A percentile compares a stretch with the other conserved stretches of the same genome.
phyloP scores from a whole-genome alignment of 2,888 invertebrate species.

The Chrysina gloriosa region DNA sequence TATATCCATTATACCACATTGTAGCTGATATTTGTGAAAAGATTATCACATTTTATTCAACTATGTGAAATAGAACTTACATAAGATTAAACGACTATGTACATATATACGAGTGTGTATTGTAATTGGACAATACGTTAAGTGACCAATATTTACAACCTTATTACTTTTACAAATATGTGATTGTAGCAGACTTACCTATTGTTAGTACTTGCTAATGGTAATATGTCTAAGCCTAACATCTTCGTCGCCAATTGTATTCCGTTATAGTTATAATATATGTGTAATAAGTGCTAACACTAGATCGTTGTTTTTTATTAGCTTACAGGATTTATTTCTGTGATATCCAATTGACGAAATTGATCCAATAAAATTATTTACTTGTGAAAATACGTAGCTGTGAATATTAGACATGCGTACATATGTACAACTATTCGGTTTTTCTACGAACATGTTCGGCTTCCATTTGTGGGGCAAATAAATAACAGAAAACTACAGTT shows the following conservation, averaged over 20 bases:
- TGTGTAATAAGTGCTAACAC: neutral
- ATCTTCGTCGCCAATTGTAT: too few relatives aligned
- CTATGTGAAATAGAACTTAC: too few relatives aligned
- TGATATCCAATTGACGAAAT: too few relatives aligned
- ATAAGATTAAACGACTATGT: neutral
- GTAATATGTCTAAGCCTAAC: neutral
- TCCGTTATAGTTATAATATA: too few relatives aligned
- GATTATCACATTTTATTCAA: constrained; percentile 15
- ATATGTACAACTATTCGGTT: too few relatives aligned
- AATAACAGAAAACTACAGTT: too few relatives aligned
- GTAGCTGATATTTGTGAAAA: neutral
- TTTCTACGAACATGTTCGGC: too few relatives aligned
- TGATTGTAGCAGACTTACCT: neutral
- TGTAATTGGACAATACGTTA: neutral
- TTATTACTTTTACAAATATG: neutral
- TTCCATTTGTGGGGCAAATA: too few relatives aligned
- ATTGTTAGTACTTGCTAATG: neutral
- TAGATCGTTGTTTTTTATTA: neutral
- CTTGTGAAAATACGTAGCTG: too few relatives aligned
- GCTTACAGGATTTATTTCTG: too few relatives aligned
- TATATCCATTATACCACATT: neutral
- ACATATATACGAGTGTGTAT: neutral
- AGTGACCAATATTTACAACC: neutral
- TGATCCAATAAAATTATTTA: too few relatives aligned
- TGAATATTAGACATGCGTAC: too few relatives aligned